Evolutionary conservation across 2,888 invertebrate species (phyloP).

Genomic region (Cerastis rubricosa): DNA sequence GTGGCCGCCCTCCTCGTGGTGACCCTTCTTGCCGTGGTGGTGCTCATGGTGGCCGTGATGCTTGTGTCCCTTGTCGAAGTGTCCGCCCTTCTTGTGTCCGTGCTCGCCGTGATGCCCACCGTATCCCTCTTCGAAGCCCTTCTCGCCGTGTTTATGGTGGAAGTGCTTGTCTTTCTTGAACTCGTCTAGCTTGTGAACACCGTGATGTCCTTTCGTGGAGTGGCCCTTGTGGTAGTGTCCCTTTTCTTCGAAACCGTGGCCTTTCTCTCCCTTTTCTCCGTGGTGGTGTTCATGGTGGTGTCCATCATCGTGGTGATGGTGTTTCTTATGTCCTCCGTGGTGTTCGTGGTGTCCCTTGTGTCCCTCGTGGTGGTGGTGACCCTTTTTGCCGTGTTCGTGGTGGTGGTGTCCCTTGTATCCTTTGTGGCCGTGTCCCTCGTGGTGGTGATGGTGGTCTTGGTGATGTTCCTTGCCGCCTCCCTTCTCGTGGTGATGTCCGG

Average conservation of each 20-base stretch:
- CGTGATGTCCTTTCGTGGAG: constrained; percentile 96
- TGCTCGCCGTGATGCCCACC: constrained; percentile 94
- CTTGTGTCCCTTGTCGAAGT: constrained; percentile 94
- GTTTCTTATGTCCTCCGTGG: constrained; percentile 92
- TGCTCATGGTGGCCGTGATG: constrained; percentile 94
- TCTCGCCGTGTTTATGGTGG: constrained; percentile 95
- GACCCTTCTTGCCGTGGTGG: constrained; percentile 95
- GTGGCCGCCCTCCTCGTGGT: constrained; percentile 95
- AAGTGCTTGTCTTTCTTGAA: constrained; percentile 96
- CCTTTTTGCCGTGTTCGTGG: constrained; percentile 92
- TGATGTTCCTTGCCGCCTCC: constrained; percentile 93
- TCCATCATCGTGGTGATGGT: constrained; percentile 92
- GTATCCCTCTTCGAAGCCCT: constrained; percentile 94
- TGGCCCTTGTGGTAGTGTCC: constrained; percentile 96
- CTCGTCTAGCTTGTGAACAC: constrained; percentile 95
- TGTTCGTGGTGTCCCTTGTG: constrained; percentile 91
- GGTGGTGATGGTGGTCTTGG: constrained; percentile 91
- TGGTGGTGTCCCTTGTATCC: constrained; percentile 93
- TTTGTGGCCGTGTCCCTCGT: constrained; percentile 93
- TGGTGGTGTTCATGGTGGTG: constrained; percentile 92
- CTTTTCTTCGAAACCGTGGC: constrained; percentile 88
- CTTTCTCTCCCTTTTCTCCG: constrained; percentile 92
- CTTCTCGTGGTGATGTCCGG: constrained; percentile 81
- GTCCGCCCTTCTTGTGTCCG: constrained; percentile 95
- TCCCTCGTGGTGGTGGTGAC: constrained; percentile 93